Conservation (phyloP, 2,113 vertebrate species). For the Hippotragus niger region DNA sequence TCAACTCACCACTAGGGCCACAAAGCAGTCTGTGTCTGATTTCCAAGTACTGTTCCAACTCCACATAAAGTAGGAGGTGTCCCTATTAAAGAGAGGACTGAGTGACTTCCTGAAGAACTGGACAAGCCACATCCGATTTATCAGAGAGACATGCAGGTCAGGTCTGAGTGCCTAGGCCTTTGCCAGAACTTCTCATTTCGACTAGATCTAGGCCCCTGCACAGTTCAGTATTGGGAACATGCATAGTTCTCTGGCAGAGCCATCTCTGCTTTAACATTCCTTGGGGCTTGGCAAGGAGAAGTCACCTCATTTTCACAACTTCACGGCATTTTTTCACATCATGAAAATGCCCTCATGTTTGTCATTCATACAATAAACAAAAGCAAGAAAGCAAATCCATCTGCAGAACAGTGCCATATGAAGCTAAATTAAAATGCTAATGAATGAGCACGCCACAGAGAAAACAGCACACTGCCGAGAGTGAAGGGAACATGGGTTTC, state of each 20-base stretch:
- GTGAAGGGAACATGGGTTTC: background rate
- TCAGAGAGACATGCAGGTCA: background rate
- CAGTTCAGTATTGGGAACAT: background rate
- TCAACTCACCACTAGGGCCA: background rate
- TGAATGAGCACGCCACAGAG: background rate
- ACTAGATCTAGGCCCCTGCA: background rate
- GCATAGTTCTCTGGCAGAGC: background rate
- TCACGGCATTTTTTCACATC: conserved; percentile 14
- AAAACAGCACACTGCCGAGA: background rate
- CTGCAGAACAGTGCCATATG: conserved; percentile 10
- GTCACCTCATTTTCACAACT: conserved; percentile 23
- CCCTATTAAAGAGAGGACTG: background rate
- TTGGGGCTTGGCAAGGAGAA: conserved; percentile 5
- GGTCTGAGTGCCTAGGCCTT: background rate
- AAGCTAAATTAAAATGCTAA: conserved; percentile 57
- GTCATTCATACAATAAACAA: conserved; percentile 34
- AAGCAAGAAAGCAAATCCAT: conserved; percentile 50
- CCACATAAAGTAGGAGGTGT: background rate
- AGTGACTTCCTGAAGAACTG: background rate
- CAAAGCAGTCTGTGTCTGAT: background rate
- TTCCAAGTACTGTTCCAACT: background rate
- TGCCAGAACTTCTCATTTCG: background rate
- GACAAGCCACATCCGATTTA: background rate
- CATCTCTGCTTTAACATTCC: conserved; percentile 2
- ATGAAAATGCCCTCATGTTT: conserved; percentile 47